Base-by-base conservation (phyloP, 2,797 vertebrate species). In the Orientallactaga sibirica region DNA sequence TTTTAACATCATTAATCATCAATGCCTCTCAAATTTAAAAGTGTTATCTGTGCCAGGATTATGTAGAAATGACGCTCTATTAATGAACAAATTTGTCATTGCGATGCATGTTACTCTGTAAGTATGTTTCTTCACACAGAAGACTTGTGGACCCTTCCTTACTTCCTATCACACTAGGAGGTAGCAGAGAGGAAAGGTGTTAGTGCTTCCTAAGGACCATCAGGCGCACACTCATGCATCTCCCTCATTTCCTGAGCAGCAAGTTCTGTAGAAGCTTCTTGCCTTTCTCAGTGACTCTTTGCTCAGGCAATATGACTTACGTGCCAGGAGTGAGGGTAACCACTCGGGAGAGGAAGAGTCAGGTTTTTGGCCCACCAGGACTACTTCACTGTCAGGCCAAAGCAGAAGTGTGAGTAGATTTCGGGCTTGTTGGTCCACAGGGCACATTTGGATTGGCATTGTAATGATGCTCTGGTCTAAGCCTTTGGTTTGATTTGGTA, bases 21-120 rank as follows among this genome's bases (percentile, higher is more conserved):
- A 66, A 43, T 77, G 33, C 22, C 61, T 85, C 74, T 87, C 77
- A 20, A 85, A 84, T 91, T 90, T 67, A 55, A 86, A 90, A 91
- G 29, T 43, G 19, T 19, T 33, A 22, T 25, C 66, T 48, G 11
- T 61, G 52, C 14, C 52, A 48, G 84, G 75, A 89, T 74, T 70
- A 78, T 52, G 41, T 0, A 1, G 25, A 22, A 83, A 41, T 10
- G 25, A 74, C 5, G 20, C n/a, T 29, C 79, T 58, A 74, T 78
- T 81, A 41, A 75, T 7, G 29, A 37, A 58, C 12, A 37, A 27
- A 24, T 58, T 62, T 67, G 41, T 77, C 68, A 29, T 2, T 52
- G 77, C 67, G 48, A 58, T 10, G 3, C 41, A 61, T 27, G 11
- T 41, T 27, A 19, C 11, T 43, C 24, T 33, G 29, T 76, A 79